phyloP scores from a whole-genome alignment of 2,113 vertebrate species.

The Anhinga rufa region DNA sequence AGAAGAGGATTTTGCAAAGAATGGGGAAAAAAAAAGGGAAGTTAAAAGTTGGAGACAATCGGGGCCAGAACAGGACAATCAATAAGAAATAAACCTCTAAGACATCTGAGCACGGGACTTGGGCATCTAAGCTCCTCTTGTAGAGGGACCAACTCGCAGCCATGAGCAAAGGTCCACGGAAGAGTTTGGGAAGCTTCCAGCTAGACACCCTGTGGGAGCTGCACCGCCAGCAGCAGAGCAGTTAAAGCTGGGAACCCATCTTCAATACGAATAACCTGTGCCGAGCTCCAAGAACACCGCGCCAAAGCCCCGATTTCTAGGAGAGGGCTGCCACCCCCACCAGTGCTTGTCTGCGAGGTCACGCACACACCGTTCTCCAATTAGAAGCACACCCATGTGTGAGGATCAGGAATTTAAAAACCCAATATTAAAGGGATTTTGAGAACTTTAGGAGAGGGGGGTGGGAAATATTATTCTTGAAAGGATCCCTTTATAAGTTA shows the following conservation, averaged over 20 bases:
- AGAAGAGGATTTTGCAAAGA: not conserved
- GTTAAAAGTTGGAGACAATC: not conserved
- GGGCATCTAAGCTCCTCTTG: not conserved
- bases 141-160: not conserved
- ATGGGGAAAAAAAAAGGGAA: not conserved
- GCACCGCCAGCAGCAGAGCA: not conserved
- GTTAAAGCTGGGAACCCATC: not conserved
- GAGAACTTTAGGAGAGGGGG: not conserved
- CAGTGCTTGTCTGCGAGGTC: accelerated
- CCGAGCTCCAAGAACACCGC: not conserved
- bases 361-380: not conserved
- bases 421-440: not conserved
- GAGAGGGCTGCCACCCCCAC: not conserved
- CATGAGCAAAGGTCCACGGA: not conserved
- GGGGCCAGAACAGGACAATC: not conserved
- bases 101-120: not conserved
- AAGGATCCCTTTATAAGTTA: not conserved
- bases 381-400: not conserved
- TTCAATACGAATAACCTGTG: not conserved
- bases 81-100: not conserved
- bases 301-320: not conserved
- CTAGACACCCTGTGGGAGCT: not conserved
- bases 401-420: not conserved
- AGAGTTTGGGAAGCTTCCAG: not conserved
- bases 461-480: not conserved